Evolutionary conservation across 2,113 vertebrate species (phyloP).

Genomic region (Xenopus laevis): DNA sequence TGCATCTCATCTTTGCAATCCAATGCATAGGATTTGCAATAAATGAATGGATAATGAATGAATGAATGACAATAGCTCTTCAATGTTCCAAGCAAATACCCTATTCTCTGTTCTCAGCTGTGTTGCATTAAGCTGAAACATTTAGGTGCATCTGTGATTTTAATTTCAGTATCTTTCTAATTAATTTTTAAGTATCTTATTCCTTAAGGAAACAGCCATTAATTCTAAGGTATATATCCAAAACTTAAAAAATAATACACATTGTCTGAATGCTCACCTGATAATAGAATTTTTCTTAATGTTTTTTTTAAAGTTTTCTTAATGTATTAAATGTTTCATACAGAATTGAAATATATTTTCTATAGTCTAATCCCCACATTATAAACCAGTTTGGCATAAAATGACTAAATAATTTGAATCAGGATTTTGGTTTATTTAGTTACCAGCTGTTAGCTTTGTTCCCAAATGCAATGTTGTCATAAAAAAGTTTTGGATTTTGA

Average conservation of each 20-base stretch:
- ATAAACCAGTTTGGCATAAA: background rate
- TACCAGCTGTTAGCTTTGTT: constrained; percentile 9
- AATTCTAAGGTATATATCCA: background rate
- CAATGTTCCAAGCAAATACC: background rate
- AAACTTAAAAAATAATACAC: too few relatives aligned
- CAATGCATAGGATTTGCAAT: background rate
- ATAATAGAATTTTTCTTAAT: too few relatives aligned
- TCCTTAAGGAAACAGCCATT: background rate
- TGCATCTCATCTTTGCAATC: background rate
- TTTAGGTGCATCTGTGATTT: background rate
- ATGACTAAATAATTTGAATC: background rate
- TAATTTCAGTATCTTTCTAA: background rate
- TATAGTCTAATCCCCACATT: background rate
- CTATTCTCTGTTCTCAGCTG: background rate
- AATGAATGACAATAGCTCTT: background rate
- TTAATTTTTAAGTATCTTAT: background rate
- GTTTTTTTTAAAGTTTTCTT: too few relatives aligned
- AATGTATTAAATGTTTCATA: background rate
- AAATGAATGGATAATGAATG: background rate
- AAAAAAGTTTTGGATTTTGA: too few relatives aligned
- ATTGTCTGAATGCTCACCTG: too few relatives aligned
- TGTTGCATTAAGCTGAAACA: background rate
- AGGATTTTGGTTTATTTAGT: background rate
- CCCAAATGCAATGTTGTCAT: background rate
- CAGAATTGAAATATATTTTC: background rate